phyloP scores from a whole-genome alignment of 1,140 invertebrate genomes.

The Cotesia typhae region DNA sequence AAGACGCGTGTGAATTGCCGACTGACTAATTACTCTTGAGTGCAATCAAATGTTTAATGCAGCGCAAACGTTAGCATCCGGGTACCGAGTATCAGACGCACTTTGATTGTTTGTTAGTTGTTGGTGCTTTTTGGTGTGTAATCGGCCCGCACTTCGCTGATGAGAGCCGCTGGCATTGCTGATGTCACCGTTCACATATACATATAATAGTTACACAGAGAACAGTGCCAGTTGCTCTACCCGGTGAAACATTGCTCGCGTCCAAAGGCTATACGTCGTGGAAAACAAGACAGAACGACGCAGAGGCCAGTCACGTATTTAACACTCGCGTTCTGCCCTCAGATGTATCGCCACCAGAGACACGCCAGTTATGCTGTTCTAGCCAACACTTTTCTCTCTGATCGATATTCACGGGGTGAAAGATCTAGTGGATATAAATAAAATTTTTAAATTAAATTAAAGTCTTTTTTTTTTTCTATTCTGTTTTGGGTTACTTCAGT shows the following conservation, averaged over 20 bases:
- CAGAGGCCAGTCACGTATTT: conserved; percentile 52
- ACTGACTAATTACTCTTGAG: conserved; percentile 18
- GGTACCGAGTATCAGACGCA: background rate
- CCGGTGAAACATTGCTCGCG: conserved; percentile 9
- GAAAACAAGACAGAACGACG: conserved; percentile 52
- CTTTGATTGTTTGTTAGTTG: no score
- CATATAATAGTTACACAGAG: no score
- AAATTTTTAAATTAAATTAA: background rate
- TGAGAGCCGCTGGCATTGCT: background rate
- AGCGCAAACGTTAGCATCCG: no score
- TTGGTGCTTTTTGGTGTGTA: background rate
- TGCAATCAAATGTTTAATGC: background rate
- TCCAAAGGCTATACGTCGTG: conserved; percentile 39
- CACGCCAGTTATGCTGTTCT: conserved; percentile 39
- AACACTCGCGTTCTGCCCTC: conserved; percentile 44
- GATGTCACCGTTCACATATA: background rate
- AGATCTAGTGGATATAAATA: conserved; percentile 5
- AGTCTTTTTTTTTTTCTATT: background rate
- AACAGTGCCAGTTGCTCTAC: no score
- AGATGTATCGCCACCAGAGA: conserved; percentile 30
- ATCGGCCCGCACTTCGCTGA: no score
- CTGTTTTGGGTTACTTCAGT: no score
- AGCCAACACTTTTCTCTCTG: background rate
- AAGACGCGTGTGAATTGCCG: conserved; percentile 17
- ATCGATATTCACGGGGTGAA: conserved; percentile 5